phyloP scores from a whole-genome alignment of 2,113 vertebrate genomes.

The Calyptomena viridis region DNA sequence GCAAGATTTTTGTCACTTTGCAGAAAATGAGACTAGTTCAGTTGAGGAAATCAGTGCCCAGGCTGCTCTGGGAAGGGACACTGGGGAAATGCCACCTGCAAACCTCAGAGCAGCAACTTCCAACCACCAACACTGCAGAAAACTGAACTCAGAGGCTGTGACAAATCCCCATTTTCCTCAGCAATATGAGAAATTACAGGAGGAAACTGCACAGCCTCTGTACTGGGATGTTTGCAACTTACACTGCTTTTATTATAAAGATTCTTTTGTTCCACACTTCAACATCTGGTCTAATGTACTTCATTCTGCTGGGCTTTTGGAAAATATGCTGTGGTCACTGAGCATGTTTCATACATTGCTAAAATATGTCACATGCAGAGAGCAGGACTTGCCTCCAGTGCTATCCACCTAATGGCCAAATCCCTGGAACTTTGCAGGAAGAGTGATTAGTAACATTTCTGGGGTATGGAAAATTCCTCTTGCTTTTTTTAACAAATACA shows the following conservation, averaged over 20 bases:
- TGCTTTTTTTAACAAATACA: background rate
- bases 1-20: background rate
- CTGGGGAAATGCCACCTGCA: background rate
- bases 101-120: background rate
- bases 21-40: background rate
- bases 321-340: slow-evolving; percentile 62
- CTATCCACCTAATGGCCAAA: background rate
- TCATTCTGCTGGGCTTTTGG: slow-evolving; percentile 48
- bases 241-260: background rate
- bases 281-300: slow-evolving; percentile 55
- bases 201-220: background rate
- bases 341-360: slow-evolving; percentile 28
- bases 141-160: background rate
- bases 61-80: background rate
- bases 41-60: background rate
- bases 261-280: slow-evolving; percentile 38
- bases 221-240: background rate
- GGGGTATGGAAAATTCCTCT: background rate
- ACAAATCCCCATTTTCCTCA: background rate
- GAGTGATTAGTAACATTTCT: background rate
- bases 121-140: background rate
- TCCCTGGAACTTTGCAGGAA: background rate
- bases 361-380: slow-evolving; percentile 8
- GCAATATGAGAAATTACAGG: background rate
- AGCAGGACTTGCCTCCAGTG: background rate